Base-by-base conservation (phyloP, 2,888 invertebrate genomes). In the Coelinius sp. region DNA sequence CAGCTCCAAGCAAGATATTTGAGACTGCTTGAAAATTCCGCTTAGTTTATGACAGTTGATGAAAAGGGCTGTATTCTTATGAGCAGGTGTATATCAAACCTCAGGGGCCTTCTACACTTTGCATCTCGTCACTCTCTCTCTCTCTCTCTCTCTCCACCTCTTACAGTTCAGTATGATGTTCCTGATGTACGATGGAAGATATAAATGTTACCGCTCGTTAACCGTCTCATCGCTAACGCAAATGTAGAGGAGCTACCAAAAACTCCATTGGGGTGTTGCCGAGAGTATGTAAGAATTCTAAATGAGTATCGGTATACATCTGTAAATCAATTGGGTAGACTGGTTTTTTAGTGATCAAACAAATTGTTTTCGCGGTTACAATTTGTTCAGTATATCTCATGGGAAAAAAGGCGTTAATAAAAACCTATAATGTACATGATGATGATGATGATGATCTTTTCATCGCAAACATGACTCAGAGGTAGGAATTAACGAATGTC, bases 31-130 rank as follows among this genome's bases (percentile, higher is more conserved):
- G n/a, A 53, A 25, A 53, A 53, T 25, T 27, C 27, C 17, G 27
- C 25, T 27, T 56, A 25, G 56, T 56, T 56, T 56, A 56, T 56
- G 25, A 27, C 53, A 38, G 46, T 53, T n/a, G 67, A 67, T 66
- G 53, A 66, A 72, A 64, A 62, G 25, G 27, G 59, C 68, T 41
- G 68, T 72, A 72, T 68, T 64, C 64, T 63, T 64, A 56, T 12
- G 56, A 44, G 63, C 72, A 62, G 44, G 63, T 68, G 31, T 64
- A 62, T 63, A 68, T 68, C 72, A 53, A 64, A 31, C 24, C 56
- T 27, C 14, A 4, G 27, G 56, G 24, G 56, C 56, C 24, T 27
- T 56, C 27, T n/a, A 56, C 56, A 27, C 56, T 14, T n/a, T n/a
- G n/a, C n/a, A 17, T 1, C 44, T 12, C 44, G 12, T 7, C 25